Base-by-base conservation (phyloP, 2,797 vertebrate species). In the Hemibagrus guttatus region DNA sequence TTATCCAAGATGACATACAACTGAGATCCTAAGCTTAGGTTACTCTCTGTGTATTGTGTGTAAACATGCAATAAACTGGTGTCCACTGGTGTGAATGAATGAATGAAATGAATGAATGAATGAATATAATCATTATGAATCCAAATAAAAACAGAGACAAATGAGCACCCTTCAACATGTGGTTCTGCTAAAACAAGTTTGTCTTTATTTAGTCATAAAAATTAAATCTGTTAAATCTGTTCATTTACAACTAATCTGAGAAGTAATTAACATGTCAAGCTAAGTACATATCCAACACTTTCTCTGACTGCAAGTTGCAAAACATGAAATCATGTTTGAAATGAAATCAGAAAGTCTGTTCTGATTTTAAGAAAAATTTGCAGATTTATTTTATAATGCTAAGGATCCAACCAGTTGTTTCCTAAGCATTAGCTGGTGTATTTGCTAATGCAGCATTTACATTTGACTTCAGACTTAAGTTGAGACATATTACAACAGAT, bases 121-220 rank as follows among this genome's bases (percentile, higher is more conserved):
- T 78, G 12, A 23, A 59, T 42, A 17, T 31, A 2, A 58, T 56
- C 11, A 35, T 79, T 68, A 64, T 31, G 6, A 52, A 54, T 71
- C 0, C 2, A 61, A 72, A 21, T 28, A 74, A 74, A 56, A 23
- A 78, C 26, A 58, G 9, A 83, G 26, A 84, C 69, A 84, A 87
- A 90, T 75, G 64, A 88, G 23, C 58, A 81, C 19, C 86, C 54
- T 54, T 21, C 31, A 83, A 54, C 75, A 81, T 12, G 35, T 46
- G 68, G 52, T 81, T 23, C 26, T 63, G 85, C 17, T 46, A 26
- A 86, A 78, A 58, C 54, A 78, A 66, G 56, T 85, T 56, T 86
- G 19, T 56, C 81, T 90, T 90, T 89, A 89, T 89, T 87, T 75
- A 56, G 42, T 69, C 17, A 58, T 83, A 16, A 49, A 86, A 79